Base-by-base conservation (phyloP, 2,113 vertebrate genomes). In the Ursus arctos region DNA sequence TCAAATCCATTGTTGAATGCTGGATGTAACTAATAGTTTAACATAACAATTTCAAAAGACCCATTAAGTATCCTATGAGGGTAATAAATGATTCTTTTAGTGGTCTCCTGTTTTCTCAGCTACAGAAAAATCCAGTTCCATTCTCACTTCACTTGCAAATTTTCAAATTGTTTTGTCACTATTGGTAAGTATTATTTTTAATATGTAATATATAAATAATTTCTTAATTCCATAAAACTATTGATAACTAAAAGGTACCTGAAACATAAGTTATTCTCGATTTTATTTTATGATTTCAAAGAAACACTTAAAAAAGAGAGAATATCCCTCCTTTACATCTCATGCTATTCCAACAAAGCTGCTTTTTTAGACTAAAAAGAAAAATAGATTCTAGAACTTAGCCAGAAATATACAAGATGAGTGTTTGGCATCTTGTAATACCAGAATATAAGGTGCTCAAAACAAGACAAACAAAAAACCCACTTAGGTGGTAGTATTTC, bases 11-110 rank as follows among this genome's bases (percentile, higher is more conserved):
- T 53, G 3, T 71, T 76, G n/a, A 65, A 16, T 1, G 55, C 15
- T 93, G 6, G 13, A 43, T 85, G 91, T 95, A 74, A 90, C 36
- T 88, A 69, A 94, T 11, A 74, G 24, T 69, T 72, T 71, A 83
- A 57, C n/a, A 28, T 26, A 72, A 33, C 55, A 19, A 90, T 51
- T 94, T 91, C 3, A 79, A 40, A 67, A 85, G 26, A 77, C 10
- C 7, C 6, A 88, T 10, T 89, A 79, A 86, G n/a, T 92, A 80
- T 59, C 7, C 9, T 81, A 11, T 22, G 2, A 80, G 14, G 14
- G 5, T 87, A 49, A 85, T 14, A 92, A 92, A 65, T 79, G 33
- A 55, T 31, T 86, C 87, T 47, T 91, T 74, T 77, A 82, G 13
- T 82, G n/a, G 47, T 10, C 33, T 82, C 28, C 14, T 53, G 5